Evolutionary conservation across 2,113 vertebrate genomes (phyloP), one percentile per base, ranked within the genome.

Genomic region (Centropus bengalensis): DNA sequence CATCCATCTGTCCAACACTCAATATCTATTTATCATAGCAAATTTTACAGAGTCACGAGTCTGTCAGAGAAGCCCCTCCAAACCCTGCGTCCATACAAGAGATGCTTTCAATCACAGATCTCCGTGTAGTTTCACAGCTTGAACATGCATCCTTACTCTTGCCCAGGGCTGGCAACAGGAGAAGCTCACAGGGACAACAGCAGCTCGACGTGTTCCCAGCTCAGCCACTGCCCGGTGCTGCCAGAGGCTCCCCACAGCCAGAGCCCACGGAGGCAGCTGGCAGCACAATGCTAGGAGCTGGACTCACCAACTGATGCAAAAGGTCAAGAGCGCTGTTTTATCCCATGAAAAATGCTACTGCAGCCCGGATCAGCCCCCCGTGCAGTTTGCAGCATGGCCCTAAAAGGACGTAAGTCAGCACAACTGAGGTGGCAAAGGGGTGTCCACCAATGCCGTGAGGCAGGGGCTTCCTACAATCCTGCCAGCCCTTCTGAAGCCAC

Each of bases 191-290:
- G 60, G 38, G 38, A 63, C 51, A 66, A 52, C 10, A 64, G 54
- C 26, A 64, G 33, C 44, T 75, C 2, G 2, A 15, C 14, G 6
- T 0, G 1, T 10, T 78, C 52, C 20, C 40, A 75, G 27, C 12
- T 80, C 62, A 74, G 19, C 42, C 1, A 0, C 32, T 44, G 66
- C 30, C 47, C 28, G 12, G 3, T 23, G 17, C 17, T 0, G 2
- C 12, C 2, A 0, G 10, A 51, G 7, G 40, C 5, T 54, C 27
- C n/a, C 33, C 38, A 52, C 6, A 51, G 82, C 20, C 40, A 1
- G 7, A 86, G 12, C 18, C 40, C 59, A 69, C 1, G 3, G 4
- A 60, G 49, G 22, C 1, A 1, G 23, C 15, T 23, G 24, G 27
- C 24, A 69, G 20, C 24, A 30, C 21, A 4, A 4, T 33, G 18